phyloP scores from a whole-genome alignment of 2,888 invertebrate species.

The Andrena flavipes region DNA sequence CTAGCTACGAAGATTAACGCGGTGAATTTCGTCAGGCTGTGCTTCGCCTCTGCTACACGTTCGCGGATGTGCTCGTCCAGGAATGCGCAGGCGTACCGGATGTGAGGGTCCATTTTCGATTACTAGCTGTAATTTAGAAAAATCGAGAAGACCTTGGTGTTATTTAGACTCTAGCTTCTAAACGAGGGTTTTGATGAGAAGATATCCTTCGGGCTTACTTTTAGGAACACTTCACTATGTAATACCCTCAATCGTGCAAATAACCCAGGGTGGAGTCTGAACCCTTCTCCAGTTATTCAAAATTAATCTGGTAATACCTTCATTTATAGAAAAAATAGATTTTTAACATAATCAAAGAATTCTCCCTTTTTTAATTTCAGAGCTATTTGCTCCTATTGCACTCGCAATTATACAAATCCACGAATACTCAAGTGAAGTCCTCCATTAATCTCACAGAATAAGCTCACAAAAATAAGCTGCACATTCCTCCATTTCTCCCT shows the following conservation, averaged over 20 bases:
- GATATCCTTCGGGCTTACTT: background rate
- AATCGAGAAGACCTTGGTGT: no score
- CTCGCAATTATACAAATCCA: background rate
- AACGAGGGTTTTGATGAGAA: no score
- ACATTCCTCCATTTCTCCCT: background rate
- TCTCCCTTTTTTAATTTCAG: background rate
- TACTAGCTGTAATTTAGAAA: background rate
- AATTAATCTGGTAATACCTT: no score
- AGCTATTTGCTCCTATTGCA: background rate
- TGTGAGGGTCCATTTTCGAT: background rate
- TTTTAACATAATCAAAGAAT: no score
- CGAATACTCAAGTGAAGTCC: background rate
- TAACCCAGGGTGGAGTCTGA: no score
- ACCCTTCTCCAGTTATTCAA: no score
- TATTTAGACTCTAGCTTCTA: no score
- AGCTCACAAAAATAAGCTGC: background rate
- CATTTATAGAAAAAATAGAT: no score
- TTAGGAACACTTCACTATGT: no score
- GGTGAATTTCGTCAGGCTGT: constrained; percentile 32
- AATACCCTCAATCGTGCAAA: no score
- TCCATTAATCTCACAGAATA: background rate
- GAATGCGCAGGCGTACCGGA: background rate
- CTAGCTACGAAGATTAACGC: constrained; percentile 40
- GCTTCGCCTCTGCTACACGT: background rate
- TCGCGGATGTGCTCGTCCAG: background rate